Evolutionary conservation across 1,140 invertebrate genomes (phyloP).

Genomic region (Trialeurodes vaporariorum): DNA sequence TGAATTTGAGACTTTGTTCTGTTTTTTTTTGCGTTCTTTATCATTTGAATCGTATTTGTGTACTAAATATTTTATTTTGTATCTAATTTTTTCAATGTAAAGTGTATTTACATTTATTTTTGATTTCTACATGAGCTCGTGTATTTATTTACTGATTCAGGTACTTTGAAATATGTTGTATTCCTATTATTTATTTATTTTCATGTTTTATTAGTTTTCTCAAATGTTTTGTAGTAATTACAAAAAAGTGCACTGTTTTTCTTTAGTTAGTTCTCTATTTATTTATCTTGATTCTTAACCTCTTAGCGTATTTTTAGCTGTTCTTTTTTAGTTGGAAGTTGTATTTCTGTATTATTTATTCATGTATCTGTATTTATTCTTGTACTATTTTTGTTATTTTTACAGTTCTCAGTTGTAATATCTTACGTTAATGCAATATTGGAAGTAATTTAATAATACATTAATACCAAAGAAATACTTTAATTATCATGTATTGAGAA

Average conservation of each 20-base stretch:
- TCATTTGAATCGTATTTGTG: too few relatives aligned
- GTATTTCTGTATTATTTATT: not conserved
- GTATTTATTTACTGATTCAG: not conserved
- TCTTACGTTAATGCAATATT: not conserved
- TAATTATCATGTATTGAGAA: not conserved
- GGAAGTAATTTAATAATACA: not conserved
- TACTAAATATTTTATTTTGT: not conserved
- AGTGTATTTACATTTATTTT: too few relatives aligned
- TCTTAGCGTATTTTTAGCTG: not conserved
- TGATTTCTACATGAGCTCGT: not conserved
- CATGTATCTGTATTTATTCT: not conserved
- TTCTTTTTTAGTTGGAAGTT: not conserved
- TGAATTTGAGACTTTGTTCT: not conserved
- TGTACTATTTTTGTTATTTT: not conserved
- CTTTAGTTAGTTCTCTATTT: not conserved
- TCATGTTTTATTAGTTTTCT: not conserved
- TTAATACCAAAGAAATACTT: not conserved
- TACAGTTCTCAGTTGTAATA: not conserved
- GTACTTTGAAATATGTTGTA: not conserved
- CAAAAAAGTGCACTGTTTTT: not conserved
- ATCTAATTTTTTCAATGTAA: too few relatives aligned
- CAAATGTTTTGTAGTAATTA: not conserved
- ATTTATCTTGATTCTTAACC: not conserved
- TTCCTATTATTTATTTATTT: slow-evolving; percentile 1
- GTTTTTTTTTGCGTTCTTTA: not conserved